Evolutionary conservation across 2,888 invertebrate genomes (phyloP).

Genomic region (Neoaliturus tenellus): DNA sequence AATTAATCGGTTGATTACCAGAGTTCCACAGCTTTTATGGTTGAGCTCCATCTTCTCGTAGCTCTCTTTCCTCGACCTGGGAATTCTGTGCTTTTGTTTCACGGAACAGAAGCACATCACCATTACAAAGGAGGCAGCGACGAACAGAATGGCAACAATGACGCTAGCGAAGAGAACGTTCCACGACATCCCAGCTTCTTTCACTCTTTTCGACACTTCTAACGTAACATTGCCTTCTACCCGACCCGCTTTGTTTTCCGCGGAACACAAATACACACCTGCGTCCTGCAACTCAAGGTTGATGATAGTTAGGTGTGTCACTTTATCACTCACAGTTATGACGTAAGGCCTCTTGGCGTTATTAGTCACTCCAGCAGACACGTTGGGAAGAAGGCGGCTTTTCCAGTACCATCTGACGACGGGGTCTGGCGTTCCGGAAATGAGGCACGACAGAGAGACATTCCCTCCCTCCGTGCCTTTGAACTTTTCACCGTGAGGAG

Average conservation of each 20-base stretch:
- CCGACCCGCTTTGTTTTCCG: conserved; percentile 88
- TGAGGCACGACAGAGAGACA: conserved; percentile 83
- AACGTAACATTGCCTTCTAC: conserved; percentile 85
- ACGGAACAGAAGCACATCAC: conserved; percentile 77
- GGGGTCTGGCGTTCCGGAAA: conserved; percentile 83
- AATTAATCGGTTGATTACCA: neutral
- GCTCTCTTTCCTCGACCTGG: conserved; percentile 74
- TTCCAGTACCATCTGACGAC: conserved; percentile 84
- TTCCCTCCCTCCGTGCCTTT: conserved; percentile 83
- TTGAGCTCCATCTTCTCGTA: conserved; percentile 89
- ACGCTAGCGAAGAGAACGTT: conserved; percentile 81
- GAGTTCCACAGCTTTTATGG: conserved; percentile 71
- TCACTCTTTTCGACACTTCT: conserved; percentile 73
- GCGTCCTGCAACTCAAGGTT: conserved; percentile 85
- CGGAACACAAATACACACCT: conserved; percentile 85
- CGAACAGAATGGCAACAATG: conserved; percentile 78
- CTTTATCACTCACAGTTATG: conserved; percentile 80
- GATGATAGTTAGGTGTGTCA: conserved; percentile 84
- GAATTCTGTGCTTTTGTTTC: conserved; percentile 70
- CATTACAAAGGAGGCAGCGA: conserved; percentile 80
- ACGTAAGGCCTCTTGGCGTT: conserved; percentile 77
- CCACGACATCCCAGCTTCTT: conserved; percentile 75
- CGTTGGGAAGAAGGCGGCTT: conserved; percentile 82
- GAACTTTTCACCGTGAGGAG: conserved; percentile 77
- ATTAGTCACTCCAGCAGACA: conserved; percentile 69